Evolutionary conservation across 2,113 vertebrate species (phyloP).

Genomic region (Myotis lucifugus): DNA sequence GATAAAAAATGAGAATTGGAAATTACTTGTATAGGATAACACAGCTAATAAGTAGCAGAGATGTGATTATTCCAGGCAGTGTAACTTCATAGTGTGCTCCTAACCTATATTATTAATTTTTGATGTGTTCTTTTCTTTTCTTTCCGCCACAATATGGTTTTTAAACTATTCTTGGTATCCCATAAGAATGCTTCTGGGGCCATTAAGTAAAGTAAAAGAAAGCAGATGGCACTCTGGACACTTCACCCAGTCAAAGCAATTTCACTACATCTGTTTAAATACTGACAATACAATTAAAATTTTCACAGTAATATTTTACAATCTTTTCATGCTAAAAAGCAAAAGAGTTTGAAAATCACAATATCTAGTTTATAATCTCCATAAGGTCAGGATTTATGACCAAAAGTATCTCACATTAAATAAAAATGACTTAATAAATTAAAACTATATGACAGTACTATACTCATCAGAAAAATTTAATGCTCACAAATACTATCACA

Average conservation of each 20-base stretch:
- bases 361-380: background rate
- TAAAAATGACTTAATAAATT: slow-evolving; percentile 15
- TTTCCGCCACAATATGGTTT: slow-evolving; percentile 3
- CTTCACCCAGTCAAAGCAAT: slow-evolving; percentile 17
- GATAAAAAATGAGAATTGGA: slow-evolving; percentile 23
- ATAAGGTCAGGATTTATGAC: background rate
- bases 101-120: background rate
- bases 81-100: background rate
- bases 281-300: background rate
- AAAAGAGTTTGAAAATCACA: slow-evolving; percentile 20
- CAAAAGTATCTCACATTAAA: background rate
- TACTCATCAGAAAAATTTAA: slow-evolving; percentile 28
- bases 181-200: background rate
- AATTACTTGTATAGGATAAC: background rate
- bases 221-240: background rate
- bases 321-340: background rate
- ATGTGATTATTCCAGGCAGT: background rate
- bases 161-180: background rate
- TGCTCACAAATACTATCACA: background rate
- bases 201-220: background rate
- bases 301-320: background rate
- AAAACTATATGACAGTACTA: background rate
- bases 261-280: background rate
- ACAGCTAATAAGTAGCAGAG: background rate
- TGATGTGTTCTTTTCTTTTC: background rate